Evolutionary conservation across 2,113 vertebrate genomes (phyloP).

Genomic region (Lepisosteus oculatus): DNA sequence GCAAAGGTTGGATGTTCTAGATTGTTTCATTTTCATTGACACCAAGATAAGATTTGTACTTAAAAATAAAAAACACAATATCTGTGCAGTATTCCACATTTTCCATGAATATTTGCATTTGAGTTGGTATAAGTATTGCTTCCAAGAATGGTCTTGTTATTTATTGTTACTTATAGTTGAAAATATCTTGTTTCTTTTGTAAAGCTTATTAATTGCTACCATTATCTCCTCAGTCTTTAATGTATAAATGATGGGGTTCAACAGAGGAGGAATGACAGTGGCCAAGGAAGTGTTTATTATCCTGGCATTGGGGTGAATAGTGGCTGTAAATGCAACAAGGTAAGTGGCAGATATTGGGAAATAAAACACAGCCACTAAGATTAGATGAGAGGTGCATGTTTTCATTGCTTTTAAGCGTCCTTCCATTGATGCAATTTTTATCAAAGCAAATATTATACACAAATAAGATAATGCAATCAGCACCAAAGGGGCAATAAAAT

Average conservation of each 20-base stretch:
- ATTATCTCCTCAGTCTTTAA: constrained; percentile 40
- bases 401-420: constrained; percentile 44
- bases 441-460: constrained; percentile 20
- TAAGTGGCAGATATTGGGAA: constrained; percentile 27
- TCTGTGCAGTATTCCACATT: no score
- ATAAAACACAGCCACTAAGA: constrained; percentile 47
- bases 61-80: no score
- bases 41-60: no score
- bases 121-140: no score
- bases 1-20: no score
- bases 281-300: constrained; percentile 59
- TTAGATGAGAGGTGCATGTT: constrained; percentile 53
- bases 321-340: constrained; percentile 15
- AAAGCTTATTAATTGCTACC: constrained; percentile 27
- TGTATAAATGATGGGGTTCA: constrained; percentile 44
- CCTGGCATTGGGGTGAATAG: constrained; percentile 36
- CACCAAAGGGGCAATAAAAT: no score
- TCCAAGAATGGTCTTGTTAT: no score
- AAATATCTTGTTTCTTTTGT: constrained; percentile 14
- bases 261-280: constrained; percentile 27
- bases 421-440: constrained; percentile 28
- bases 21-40: no score
- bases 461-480: no score
- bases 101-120: no score
- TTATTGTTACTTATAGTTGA: no score